Evolutionary conservation across 2,113 vertebrate species (phyloP), one percentile per base, ranked within the genome.

Genomic region (Pygoscelis antarcticus): DNA sequence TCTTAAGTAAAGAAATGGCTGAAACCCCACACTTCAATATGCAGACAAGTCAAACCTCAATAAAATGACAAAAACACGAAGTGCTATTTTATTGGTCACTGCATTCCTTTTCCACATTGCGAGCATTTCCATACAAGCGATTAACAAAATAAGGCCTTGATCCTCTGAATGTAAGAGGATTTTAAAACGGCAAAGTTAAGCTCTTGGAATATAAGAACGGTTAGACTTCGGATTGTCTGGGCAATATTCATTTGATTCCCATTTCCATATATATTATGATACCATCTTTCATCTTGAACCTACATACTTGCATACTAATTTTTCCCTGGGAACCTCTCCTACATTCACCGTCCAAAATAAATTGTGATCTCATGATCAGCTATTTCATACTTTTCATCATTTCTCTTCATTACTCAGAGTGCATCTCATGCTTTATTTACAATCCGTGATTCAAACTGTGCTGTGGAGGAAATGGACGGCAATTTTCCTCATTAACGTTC

Each of bases 401-500:
- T 94, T 92, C 83, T 96, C 70, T 76, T 96, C 83, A 61, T 82
- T 96, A 97, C 96, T 95, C 95, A 66, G 78, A 80, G 51, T 8
- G 46, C 4, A 10, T 93, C 70, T 94, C 78, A 69, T 52, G 57
- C 54, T 84, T 93, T 97, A 93, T 96, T 96, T 96, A 85, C 91
- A 96, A 87, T 40, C 62, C 0, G 0, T 17, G 21, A 83, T 94
- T 96, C 95, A 61, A 93, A 66, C 83, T 58, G 72, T 69, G 81
- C 94, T 87, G 58, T 13, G 74, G 62, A 96, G 84, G 89, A 92
- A 96, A 94, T 44, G 87, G 95, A 82, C 9, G 9, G 70, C 94
- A 95, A 93, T 96, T 96, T 96, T 96, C 83, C 94, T 94, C 80
- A 95, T 96, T 94, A 91, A 66, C 87, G 91, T 95, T 93, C 75